phyloP scores from a whole-genome alignment of 2,888 invertebrate genomes.

The Yponomeuta malinellus region DNA sequence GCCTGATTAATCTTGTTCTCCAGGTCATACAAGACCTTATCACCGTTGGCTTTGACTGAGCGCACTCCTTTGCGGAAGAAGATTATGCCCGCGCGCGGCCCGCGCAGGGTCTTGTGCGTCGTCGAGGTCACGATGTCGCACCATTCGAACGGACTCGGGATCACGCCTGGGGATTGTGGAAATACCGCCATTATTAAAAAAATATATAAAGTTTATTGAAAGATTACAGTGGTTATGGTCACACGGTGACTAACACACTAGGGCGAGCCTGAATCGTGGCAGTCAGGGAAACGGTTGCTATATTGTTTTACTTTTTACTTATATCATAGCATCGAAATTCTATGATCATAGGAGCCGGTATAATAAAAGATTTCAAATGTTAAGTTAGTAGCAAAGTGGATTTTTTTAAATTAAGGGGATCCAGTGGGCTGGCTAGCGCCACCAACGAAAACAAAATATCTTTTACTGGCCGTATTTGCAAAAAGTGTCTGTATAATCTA shows the following conservation, averaged over 20 bases:
- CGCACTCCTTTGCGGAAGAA: conserved; percentile 94
- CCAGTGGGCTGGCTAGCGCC: too few relatives aligned
- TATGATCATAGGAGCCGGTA: too few relatives aligned
- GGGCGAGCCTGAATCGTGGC: background rate
- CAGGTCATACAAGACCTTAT: conserved; percentile 89
- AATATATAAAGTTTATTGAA: background rate
- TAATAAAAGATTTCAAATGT: too few relatives aligned
- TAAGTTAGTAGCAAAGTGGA: too few relatives aligned
- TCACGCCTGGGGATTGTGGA: conserved; percentile 69
- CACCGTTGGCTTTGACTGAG: conserved; percentile 86
- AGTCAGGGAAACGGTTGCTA: background rate
- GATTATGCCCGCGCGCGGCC: conserved; percentile 92
- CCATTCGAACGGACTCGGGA: conserved; percentile 92
- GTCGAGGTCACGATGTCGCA: conserved; percentile 96
- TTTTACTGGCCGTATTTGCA: too few relatives aligned
- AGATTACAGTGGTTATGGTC: too few relatives aligned
- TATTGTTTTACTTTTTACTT: background rate
- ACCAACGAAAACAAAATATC: too few relatives aligned
- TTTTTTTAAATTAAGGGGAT: too few relatives aligned
- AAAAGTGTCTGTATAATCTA: too few relatives aligned
- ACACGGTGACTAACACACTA: background rate
- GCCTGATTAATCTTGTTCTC: conserved; percentile 91
- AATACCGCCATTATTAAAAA: background rate
- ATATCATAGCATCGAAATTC: too few relatives aligned
- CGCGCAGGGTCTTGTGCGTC: conserved; percentile 95